phyloP scores from a whole-genome alignment of 2,113 vertebrate species.

The Gopherus evgoodei region DNA sequence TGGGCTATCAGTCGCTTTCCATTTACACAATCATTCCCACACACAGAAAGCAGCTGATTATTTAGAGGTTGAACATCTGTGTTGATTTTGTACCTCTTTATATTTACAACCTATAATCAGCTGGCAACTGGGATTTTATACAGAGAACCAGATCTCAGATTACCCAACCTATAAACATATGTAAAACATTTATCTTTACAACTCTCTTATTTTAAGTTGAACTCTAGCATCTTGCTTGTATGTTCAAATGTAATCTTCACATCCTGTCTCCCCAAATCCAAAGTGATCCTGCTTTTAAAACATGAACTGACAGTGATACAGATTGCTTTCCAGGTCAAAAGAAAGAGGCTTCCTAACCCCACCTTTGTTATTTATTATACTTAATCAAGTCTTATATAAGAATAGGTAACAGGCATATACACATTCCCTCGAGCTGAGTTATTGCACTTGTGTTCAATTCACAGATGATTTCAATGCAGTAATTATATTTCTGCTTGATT shows the following conservation, averaged over 20 bases:
- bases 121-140: neutral
- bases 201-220: neutral
- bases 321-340: neutral
- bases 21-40: neutral
- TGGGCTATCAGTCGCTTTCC: neutral
- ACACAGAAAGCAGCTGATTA: neutral
- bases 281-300: neutral
- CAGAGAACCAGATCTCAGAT: neutral
- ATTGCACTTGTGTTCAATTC: neutral
- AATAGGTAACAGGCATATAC: fast-evolving
- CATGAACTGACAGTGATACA: neutral
- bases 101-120: neutral
- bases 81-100: neutral
- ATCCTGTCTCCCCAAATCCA: neutral
- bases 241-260: neutral
- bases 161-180: neutral
- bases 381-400: neutral
- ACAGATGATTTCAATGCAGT: neutral
- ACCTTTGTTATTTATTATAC: neutral
- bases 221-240: neutral
- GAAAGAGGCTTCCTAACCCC: neutral
- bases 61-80: neutral
- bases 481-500: neutral
- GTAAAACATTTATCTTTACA: neutral
- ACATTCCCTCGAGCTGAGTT: neutral